Conservation (phyloP, 2,113 vertebrate genomes). For the Pterocles burchelli region DNA sequence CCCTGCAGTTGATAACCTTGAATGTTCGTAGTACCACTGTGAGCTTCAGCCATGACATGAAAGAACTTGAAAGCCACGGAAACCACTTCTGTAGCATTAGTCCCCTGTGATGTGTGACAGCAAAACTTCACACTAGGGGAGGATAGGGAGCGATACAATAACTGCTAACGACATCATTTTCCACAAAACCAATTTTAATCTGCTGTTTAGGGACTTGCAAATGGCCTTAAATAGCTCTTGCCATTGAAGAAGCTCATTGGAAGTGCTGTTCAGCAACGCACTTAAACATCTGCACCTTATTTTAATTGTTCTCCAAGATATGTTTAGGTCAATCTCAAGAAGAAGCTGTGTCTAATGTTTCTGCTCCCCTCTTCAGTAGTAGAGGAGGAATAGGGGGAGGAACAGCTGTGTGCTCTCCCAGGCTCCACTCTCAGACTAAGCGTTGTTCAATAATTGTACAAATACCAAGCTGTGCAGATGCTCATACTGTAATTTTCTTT, state of each 20-base stretch:
- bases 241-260: not conserved
- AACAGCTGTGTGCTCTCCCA: not conserved
- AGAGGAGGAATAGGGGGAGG: not conserved
- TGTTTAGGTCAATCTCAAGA: not conserved
- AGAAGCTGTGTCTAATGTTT: not conserved
- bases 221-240: not conserved
- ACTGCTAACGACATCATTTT: constrained; percentile 13
- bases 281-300: constrained; percentile 41
- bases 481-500: not conserved
- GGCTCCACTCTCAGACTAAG: not conserved
- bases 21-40: not conserved
- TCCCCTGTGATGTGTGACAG: not conserved
- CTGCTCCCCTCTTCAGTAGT: not conserved
- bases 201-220: constrained; percentile 4
- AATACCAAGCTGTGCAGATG: not conserved
- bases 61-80: not conserved
- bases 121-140: not conserved
- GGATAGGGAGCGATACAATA: not conserved
- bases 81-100: not conserved
- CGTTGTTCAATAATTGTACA: accelerated
- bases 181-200: not conserved
- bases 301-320: not conserved
- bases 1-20: not conserved
- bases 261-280: not conserved
- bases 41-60: not conserved